Conservation (phyloP, 2,113 vertebrate species). For the Uropsilus gracilis region DNA sequence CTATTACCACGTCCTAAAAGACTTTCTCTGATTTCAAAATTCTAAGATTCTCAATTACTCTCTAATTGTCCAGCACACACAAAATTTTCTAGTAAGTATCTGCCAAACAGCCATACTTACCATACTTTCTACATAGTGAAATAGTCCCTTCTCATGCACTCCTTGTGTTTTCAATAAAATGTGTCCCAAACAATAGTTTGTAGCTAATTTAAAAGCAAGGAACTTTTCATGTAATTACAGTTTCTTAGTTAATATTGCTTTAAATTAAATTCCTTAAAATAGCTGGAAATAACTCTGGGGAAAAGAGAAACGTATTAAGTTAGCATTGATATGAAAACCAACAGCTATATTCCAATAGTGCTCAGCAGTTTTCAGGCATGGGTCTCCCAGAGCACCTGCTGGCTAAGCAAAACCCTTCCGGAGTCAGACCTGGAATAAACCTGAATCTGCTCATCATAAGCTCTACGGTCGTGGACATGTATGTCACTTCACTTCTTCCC, state of each 20-base stretch:
- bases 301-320: neutral
- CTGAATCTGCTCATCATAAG: neutral
- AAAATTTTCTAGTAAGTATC: neutral
- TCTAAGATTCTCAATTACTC: constrained; percentile 16
- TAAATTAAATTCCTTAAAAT: neutral
- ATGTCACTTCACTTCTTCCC: neutral
- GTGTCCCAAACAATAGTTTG: neutral
- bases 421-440: neutral
- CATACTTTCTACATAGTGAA: neutral
- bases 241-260: neutral
- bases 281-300: neutral
- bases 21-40: neutral
- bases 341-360: neutral
- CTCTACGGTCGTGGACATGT: neutral
- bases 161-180: neutral
- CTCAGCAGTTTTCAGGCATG: neutral
- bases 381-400: neutral
- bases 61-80: neutral
- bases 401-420: neutral
- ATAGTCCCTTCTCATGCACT: neutral
- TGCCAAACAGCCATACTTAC: neutral
- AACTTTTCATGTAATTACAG: neutral
- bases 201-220: neutral
- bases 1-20: neutral
- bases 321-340: neutral